phyloP scores from a whole-genome alignment of 2,888 invertebrate genomes.

The Archaeoteleia sp. region DNA sequence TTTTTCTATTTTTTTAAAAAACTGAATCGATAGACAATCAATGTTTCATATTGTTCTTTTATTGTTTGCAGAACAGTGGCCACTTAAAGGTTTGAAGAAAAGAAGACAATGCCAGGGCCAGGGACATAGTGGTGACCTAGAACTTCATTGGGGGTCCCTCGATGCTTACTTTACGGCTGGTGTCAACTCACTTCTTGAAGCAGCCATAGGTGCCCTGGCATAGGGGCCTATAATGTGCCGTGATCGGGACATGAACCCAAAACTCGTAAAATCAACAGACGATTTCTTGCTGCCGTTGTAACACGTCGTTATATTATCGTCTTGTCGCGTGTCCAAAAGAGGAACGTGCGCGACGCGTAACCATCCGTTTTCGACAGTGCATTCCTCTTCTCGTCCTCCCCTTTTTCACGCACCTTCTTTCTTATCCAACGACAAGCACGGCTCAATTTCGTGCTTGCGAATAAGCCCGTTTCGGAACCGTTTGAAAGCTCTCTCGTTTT shows the following conservation, averaged over 20 bases:
- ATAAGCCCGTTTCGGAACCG: slow-evolving; percentile 18
- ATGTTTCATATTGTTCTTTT: slow-evolving; percentile 1
- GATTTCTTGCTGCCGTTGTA: slow-evolving; percentile 51
- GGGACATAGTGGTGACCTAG: slow-evolving; percentile 69
- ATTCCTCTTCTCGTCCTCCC: slow-evolving; percentile 30
- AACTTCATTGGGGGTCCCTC: slow-evolving; percentile 69
- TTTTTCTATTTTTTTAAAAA: no score
- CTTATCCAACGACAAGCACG: slow-evolving; percentile 2
- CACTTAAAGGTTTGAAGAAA: slow-evolving; percentile 28
- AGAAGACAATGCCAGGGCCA: slow-evolving; percentile 61
- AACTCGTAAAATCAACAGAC: slow-evolving; percentile 58
- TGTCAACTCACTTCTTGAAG: slow-evolving; percentile 93
- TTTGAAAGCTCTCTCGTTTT: no score
- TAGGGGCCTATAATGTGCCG: slow-evolving; percentile 83
- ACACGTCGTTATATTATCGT: slow-evolving; percentile 37
- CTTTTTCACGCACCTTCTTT: slow-evolving; percentile 35
- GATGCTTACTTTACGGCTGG: slow-evolving; percentile 95
- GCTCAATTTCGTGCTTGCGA: slow-evolving; percentile 14
- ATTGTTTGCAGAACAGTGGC: slow-evolving; percentile 52
- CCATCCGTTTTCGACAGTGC: slow-evolving; percentile 18
- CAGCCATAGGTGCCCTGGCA: slow-evolving; percentile 84
- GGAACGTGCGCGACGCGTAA: slow-evolving; percentile 26
- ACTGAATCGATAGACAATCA: no score
- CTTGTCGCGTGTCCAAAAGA: slow-evolving; percentile 20
- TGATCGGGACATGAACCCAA: slow-evolving; percentile 84